Conservation (phyloP, 64 coral and sea anemone genomes). For the Pocillopora damicornis region DNA sequence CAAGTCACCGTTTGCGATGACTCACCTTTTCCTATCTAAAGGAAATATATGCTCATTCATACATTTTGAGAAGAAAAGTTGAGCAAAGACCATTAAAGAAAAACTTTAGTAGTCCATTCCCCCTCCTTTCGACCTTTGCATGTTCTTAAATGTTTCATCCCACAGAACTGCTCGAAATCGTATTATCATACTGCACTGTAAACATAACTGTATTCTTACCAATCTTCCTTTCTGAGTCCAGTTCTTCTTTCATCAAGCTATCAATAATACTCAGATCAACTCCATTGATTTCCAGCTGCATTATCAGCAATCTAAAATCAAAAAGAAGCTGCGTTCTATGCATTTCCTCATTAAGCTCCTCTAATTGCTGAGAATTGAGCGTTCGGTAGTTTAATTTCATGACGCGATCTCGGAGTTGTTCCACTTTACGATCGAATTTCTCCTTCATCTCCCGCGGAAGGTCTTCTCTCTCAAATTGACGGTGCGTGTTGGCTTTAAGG, state of each 20-base stretch:
- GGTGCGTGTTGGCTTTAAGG: background rate
- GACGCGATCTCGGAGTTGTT: slow-evolving; percentile 10
- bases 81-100: too few species aligned
- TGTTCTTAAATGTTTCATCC: too few species aligned
- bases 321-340: slow-evolving; percentile 7
- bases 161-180: background rate
- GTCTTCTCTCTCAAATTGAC: background rate
- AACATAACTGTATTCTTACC: background rate
- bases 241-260: background rate
- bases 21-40: too few species aligned
- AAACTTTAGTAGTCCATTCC: too few species aligned
- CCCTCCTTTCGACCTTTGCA: too few species aligned
- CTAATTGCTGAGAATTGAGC: slow-evolving; percentile 48
- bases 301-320: slow-evolving; percentile 5
- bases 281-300: background rate
- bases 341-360: slow-evolving; percentile 60
- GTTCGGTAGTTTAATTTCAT: background rate
- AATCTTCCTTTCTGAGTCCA: background rate
- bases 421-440: slow-evolving; percentile 15
- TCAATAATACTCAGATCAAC: background rate
- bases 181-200: background rate
- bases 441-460: background rate
- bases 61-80: too few species aligned
- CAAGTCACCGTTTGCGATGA: too few species aligned
- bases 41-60: too few species aligned